Evolutionary conservation across 1,140 invertebrate genomes (phyloP).

Genomic region (Vollenhovia emeryi): DNA sequence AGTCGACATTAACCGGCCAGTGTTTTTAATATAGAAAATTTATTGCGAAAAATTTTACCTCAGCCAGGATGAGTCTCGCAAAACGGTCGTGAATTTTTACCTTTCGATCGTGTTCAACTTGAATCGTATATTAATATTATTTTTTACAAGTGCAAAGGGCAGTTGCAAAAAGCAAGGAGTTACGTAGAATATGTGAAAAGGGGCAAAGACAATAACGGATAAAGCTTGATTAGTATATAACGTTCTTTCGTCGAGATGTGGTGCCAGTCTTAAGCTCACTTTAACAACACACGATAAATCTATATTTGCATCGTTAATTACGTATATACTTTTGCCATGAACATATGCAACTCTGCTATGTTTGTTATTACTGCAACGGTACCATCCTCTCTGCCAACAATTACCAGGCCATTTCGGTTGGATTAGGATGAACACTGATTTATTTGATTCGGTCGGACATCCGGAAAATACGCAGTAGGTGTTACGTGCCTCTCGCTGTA

Average conservation of each 20-base stretch:
- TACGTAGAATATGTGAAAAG: background rate
- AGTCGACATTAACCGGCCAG: no score
- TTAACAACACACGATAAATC: background rate
- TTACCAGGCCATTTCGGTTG: constrained; percentile 54
- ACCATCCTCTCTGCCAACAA: constrained; percentile 25
- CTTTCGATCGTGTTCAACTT: background rate
- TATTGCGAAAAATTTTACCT: no score
- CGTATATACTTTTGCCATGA: background rate
- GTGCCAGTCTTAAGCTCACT: background rate
- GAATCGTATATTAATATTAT: background rate
- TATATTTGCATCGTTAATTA: background rate
- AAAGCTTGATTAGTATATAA: background rate
- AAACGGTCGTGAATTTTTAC: background rate
- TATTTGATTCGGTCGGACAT: constrained; percentile 43
- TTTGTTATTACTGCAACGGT: constrained; percentile 6
- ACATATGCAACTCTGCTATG: background rate
- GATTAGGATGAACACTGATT: constrained; percentile 56
- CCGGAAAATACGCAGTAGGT: constrained; percentile 64
- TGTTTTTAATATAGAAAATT: no score
- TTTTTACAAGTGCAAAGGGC: background rate
- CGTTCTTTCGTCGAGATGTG: background rate
- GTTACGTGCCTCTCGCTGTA: constrained; percentile 57
- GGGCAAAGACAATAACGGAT: background rate
- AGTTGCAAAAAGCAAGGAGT: background rate
- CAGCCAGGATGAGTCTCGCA: background rate